A percentile compares a stretch with the other conserved stretches of the same genome.
phyloP scores from a whole-genome alignment of 2,888 invertebrate species.

The Petrolisthes manimaculis region DNA sequence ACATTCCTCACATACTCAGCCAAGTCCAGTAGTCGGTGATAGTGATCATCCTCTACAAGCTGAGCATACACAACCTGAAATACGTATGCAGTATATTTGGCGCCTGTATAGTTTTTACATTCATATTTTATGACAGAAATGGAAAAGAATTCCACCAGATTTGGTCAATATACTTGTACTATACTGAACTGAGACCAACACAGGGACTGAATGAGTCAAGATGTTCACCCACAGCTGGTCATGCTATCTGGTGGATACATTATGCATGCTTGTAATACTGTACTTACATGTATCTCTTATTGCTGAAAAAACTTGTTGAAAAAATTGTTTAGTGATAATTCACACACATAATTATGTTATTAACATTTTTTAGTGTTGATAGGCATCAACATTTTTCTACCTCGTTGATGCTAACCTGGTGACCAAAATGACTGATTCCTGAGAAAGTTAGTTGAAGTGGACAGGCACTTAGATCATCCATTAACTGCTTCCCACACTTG shows the following conservation, averaged over 20 bases:
- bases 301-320: too few relatives aligned
- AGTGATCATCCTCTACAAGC: conserved; percentile 48
- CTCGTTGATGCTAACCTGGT: conserved; percentile 31
- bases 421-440: conserved; percentile 33
- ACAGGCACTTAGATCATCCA: conserved; percentile 5
- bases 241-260: too few relatives aligned
- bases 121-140: too few relatives aligned
- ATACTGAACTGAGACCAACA: too few relatives aligned
- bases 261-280: too few relatives aligned
- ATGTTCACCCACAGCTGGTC: too few relatives aligned
- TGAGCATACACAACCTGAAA: conserved; percentile 43
- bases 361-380: background rate
- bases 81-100: background rate
- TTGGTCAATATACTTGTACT: too few relatives aligned
- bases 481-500: conserved; percentile 17
- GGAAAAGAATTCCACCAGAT: too few relatives aligned
- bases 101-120: too few relatives aligned
- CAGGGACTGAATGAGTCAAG: too few relatives aligned
- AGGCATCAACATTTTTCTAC: too few relatives aligned
- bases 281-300: too few relatives aligned
- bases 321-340: background rate
- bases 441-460: conserved; percentile 43
- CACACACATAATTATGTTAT: background rate
- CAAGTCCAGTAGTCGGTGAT: conserved; percentile 28
- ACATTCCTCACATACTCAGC: conserved; percentile 27